A percentile compares a stretch with the other conserved stretches of the same genome.
These are phyloP conservation scores for Dipodomys ordii DNA, from an alignment of 2,113 vertebrate species.

Conservation along the genomic window DNA sequence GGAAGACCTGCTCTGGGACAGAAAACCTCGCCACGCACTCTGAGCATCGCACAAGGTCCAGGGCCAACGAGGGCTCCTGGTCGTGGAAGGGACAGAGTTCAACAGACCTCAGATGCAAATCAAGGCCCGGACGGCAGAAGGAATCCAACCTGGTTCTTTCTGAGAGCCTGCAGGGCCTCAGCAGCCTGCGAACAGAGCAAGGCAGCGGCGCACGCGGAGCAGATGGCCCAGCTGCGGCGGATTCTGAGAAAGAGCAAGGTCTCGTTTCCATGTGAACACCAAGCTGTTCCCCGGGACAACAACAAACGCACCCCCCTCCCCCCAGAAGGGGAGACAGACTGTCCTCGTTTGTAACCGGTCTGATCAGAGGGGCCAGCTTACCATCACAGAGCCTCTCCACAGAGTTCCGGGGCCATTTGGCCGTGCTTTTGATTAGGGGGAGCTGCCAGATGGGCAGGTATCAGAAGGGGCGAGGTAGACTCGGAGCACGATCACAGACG, in stretches of 20 bases:
- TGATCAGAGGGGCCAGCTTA: slow-evolving; percentile 41
- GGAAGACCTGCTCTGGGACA: background rate
- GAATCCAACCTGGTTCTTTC: background rate
- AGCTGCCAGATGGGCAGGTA: slow-evolving; percentile 60
- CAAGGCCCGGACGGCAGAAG: background rate
- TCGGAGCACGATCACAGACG: background rate
- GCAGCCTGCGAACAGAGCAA: slow-evolving; percentile 29
- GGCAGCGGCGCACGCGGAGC: background rate
- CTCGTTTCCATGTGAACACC: slow-evolving; percentile 1
- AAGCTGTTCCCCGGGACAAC: slow-evolving; percentile 51
- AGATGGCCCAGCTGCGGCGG: slow-evolving; percentile 13
- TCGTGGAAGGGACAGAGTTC: background rate
- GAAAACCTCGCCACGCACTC: background rate
- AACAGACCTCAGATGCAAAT: background rate
- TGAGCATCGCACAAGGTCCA: background rate
- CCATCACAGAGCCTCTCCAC: slow-evolving; percentile 42
- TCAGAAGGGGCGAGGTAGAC: background rate
- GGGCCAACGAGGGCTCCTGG: background rate
- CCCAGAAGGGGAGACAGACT: slow-evolving; percentile 29
- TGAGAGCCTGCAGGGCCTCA: background rate
- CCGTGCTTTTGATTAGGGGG: slow-evolving; percentile 68
- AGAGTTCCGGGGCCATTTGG: slow-evolving; percentile 18
- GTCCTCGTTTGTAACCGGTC: slow-evolving; percentile 9
- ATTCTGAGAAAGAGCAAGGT: slow-evolving; percentile 49
- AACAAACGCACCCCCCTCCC: background rate